Evolutionary conservation across 2,113 vertebrate species (phyloP).

Genomic region (Tetraodon nigroviridis): DNA sequence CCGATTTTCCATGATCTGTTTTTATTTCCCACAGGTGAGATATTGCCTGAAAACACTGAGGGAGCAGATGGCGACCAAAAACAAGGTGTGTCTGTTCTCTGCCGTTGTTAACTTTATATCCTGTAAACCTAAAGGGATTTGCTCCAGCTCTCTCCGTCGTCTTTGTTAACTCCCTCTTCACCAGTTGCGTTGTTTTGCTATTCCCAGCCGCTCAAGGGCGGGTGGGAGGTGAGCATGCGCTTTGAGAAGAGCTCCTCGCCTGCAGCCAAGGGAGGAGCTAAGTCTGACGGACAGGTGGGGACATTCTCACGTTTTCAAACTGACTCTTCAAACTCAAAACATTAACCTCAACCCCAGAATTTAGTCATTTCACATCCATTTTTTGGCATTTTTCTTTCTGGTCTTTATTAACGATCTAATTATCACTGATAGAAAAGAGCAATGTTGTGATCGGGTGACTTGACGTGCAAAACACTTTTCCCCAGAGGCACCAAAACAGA

Average conservation of each 20-base stretch:
- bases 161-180: not conserved
- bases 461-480: too few species aligned
- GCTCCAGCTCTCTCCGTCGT: conserved; percentile 8
- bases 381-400: too few species aligned
- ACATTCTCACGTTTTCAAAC: not conserved
- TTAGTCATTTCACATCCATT: too few species aligned
- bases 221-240: conserved; percentile 55
- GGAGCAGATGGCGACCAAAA: conserved; percentile 77
- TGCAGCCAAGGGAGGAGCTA: conserved; percentile 26
- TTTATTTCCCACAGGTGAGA: conserved; percentile 66
- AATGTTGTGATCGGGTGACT: too few species aligned
- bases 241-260: conserved; percentile 54
- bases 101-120: conserved; percentile 35
- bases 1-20: not conserved
- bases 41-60: conserved; percentile 76
- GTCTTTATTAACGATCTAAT: too few species aligned
- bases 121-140: conserved; percentile 28
- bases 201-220: conserved; percentile 48
- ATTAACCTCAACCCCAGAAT: too few species aligned
- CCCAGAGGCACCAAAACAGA: too few species aligned
- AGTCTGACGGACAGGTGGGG: conserved; percentile 56
- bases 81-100: conserved; percentile 55
- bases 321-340: too few species aligned
- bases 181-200: conserved; percentile 37
- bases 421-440: too few species aligned